Base-by-base conservation (phyloP, 2,888 invertebrate species). In the Zaprionus bogoriensis region DNA sequence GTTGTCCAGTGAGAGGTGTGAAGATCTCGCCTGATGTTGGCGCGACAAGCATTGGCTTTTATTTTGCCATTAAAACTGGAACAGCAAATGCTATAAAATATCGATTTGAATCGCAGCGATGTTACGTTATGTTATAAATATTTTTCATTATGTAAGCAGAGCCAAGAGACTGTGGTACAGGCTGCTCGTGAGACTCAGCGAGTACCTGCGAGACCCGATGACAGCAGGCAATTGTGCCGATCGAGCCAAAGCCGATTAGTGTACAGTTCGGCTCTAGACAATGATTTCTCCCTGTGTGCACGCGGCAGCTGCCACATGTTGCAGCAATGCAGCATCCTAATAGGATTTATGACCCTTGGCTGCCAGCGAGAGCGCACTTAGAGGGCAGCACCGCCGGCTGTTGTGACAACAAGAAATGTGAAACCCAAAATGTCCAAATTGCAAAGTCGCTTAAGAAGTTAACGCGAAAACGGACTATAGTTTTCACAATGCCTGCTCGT, bases 401-500 rank as follows among this genome's bases (percentile, higher is more conserved):
- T 81, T 79, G 73, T 83, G 69, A 83, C 80, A 79, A 79, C 79
- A 79, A 9, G 83, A 80, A 80, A 79, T 79, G 47, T 28, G 79
- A 79, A 9, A 74, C 44, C 50, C 32, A 20, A 58, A 39, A 58
- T 53, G 61, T 60, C 55, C 36, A 45, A 12, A 53, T 55, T 55
- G 42, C 52, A 67, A 64, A 64, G 68, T 72, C 52, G 68, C 28
- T 46, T 57, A 51, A 72, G 73, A 79, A 80, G 74, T 77, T 77
- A 68, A 74, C 68, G 62, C 30, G 74, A 71, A 80, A 36, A 30
- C 58, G 27, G 4, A 22, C n/a, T n/a, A n/a, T 45, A 52, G 28
- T 28, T 58, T 39, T 48, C 4, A 4, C 32, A 14, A 14, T 7
- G 32, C 7, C 32, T 36, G 14, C 7, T 36, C 44, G 9, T 25